Percentiles rank a stretch among this genome's conserved stretches.
These are phyloP conservation scores for Pseudorasbora parva DNA, from an alignment of 2,113 vertebrate species.

Conservation along the genomic window DNA sequence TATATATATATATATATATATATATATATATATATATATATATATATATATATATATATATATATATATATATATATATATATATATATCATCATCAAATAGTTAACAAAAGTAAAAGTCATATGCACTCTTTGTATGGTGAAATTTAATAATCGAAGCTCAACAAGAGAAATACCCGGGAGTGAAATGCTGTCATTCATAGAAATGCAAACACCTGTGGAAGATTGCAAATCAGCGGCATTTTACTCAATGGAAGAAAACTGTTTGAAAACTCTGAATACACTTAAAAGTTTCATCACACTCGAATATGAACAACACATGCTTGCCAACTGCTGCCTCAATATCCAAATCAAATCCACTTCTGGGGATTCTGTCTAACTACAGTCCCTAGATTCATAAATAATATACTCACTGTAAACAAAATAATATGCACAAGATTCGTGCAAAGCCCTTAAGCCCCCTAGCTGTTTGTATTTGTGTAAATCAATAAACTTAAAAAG, in stretches of 20 bases:
- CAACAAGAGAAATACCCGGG: not conserved
- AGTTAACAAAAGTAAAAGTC: too few species aligned
- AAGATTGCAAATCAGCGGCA: not conserved
- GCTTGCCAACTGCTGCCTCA: not conserved
- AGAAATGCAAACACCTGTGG: not conserved
- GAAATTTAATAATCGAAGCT: not conserved
- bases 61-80: too few species aligned
- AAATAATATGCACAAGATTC: slow-evolving; percentile 36
- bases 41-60: too few species aligned
- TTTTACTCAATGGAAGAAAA: not conserved
- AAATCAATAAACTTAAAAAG: slow-evolving; percentile 32
- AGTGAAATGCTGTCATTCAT: not conserved
- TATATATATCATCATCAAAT: too few species aligned
- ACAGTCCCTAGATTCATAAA: slow-evolving; percentile 31
- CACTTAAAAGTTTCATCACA: slow-evolving; percentile 5
- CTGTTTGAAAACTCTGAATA: slow-evolving; percentile 5
- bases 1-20: too few species aligned
- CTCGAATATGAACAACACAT: not conserved
- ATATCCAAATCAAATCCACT: slow-evolving; percentile 18
- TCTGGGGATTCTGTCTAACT: slow-evolving; percentile 18
- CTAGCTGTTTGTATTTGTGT: slow-evolving; percentile 24
- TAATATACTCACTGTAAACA: slow-evolving; percentile 32
- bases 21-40: too few species aligned
- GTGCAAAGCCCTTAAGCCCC: not conserved
- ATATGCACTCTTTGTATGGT: not conserved